Base-by-base conservation (phyloP, 1,140 invertebrate species). In the Ceratoteleas bidentatus region DNA sequence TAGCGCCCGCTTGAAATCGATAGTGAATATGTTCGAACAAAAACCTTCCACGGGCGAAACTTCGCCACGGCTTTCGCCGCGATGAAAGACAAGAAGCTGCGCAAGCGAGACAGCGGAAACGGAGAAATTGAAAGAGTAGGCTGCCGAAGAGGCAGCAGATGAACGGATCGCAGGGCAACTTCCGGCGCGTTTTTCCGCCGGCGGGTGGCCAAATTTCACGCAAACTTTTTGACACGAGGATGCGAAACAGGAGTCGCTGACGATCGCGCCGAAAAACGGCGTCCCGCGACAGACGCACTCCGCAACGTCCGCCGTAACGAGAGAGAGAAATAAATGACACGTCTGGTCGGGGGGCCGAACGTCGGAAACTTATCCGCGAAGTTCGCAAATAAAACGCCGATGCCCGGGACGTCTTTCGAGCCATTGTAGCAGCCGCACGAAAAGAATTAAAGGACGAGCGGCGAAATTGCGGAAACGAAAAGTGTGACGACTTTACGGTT, bases 1-100 rank as follows among this genome's bases (percentile, higher is more conserved):
- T 84, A 76, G 69, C 62, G 74, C 38, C 58, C 54, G 74, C 57
- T 57, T 36, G 56, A 76, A 83, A 79, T 84, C 83, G 66, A 84
- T 84, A 81, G 79, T 72, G 53, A 84, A 84, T 84, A 81, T 79
- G 79, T 76, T 84, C 74, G 76, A 84, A 79, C 75, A 81, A 84
- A 84, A 81, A 84, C 49, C 53, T 61, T 73, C 52, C 50, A 24
- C 16, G n/a, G 40, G 68, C 58, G 32, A 84, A 84, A 84, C 69
- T 84, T 84, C 78, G 34, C 50, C 66, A 53, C 78, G 34, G 75
- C 75, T 78, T 75, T 78, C 70, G 70, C 81, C 68, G 34, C 64
- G 57, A 62, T 72, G 69, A 64, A 73, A 62, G 50, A 75, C 69
- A 60, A 82, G 69, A 78, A 66, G 68, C 6, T 0, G 40, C 36